phyloP scores from a whole-genome alignment of 2,888 invertebrate species.

The Heterodera filipjevi region DNA sequence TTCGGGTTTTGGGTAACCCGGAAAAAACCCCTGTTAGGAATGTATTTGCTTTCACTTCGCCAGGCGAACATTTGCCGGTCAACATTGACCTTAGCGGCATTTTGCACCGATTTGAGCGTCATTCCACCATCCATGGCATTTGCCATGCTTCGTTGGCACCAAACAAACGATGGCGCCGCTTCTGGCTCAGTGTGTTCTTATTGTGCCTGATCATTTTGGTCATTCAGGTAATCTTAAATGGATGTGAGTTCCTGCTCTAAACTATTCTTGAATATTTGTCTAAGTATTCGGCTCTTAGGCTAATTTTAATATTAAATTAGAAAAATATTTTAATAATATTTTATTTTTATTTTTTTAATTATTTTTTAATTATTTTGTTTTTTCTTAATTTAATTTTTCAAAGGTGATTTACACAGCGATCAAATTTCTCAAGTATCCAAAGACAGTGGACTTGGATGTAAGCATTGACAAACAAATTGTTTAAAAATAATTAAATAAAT shows the following conservation, averaged over 20 bases:
- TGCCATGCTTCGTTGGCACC: conserved; percentile 59
- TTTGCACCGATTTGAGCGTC: conserved; percentile 50
- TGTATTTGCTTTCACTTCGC: not conserved
- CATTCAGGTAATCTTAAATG: conserved; percentile 38
- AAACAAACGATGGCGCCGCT: conserved; percentile 49
- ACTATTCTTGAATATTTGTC: too few relatives aligned
- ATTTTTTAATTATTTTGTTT: conserved; percentile 33
- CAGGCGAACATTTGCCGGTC: conserved; percentile 11
- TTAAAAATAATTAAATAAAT: too few relatives aligned
- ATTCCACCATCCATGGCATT: conserved; percentile 59
- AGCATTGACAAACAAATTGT: not conserved
- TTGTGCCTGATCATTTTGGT: conserved; percentile 32
- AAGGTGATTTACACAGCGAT: conserved; percentile 57
- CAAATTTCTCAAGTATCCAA: conserved; percentile 57
- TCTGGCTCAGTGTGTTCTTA: conserved; percentile 55
- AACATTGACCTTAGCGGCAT: conserved; percentile 41
- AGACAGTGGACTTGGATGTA: conserved; percentile 64
- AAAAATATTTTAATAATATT: too few relatives aligned
- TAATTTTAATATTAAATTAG: too few relatives aligned
- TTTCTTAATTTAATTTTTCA: conserved; percentile 47
- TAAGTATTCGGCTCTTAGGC: too few relatives aligned
- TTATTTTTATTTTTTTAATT: not conserved
- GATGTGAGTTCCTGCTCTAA: not conserved
- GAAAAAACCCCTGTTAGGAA: too few relatives aligned
- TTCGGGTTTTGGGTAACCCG: too few relatives aligned